Percentiles rank a stretch among this genome's conserved stretches.
Evolutionary conservation across 2,888 invertebrate species (phyloP).

Genomic region (Aethes cnicana): DNA sequence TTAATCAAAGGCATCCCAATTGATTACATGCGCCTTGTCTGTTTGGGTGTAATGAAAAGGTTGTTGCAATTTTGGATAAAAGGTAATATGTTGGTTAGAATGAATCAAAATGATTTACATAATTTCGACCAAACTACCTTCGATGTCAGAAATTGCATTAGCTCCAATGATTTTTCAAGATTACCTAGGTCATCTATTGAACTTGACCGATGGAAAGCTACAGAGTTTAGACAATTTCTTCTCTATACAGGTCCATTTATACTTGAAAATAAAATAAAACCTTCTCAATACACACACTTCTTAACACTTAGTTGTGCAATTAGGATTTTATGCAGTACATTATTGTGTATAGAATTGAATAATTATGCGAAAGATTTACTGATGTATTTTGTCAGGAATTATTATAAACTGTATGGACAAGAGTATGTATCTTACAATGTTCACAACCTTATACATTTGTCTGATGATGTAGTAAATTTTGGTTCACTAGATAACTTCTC

Average conservation of each 20-base stretch:
- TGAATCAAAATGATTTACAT: neutral
- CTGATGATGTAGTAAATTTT: neutral
- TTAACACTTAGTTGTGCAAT: neutral
- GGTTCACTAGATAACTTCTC: constrained; percentile 3
- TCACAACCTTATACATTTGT: neutral
- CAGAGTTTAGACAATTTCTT: neutral
- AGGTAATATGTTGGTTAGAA: neutral
- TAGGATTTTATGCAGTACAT: neutral
- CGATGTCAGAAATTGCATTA: neutral
- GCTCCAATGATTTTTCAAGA: neutral
- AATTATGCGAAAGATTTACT: neutral
- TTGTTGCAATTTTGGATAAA: constrained; percentile 1
- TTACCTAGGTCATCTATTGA: neutral
- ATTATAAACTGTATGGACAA: neutral
- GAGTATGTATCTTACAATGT: neutral
- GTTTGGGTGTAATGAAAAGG: neutral
- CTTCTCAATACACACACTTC: neutral
- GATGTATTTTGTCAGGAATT: neutral
- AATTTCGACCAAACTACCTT: neutral
- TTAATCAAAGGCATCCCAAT: neutral
- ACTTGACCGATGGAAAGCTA: constrained; percentile 1
- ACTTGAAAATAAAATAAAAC: neutral
- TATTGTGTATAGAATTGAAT: neutral
- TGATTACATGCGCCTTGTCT: neutral
- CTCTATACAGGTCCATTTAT: neutral